These are phyloP conservation scores for Planococcus citri DNA, from an alignment of 1,140 invertebrate species.

Conservation along the genomic window DNA sequence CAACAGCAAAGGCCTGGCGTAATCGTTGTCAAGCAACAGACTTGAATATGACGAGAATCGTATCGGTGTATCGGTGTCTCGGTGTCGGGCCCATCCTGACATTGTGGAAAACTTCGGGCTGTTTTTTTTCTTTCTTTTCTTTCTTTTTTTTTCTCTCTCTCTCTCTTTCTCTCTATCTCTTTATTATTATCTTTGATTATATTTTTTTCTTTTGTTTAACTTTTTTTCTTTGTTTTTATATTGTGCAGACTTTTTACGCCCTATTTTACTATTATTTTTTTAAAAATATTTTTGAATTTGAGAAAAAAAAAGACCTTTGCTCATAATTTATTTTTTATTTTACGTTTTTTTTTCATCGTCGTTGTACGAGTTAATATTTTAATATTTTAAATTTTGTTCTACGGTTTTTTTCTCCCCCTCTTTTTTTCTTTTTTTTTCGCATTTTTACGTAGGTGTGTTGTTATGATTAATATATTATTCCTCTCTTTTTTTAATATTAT, in stretches of 20 bases:
- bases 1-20: slow-evolving; percentile 68
- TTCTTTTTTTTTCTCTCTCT: slow-evolving; percentile 6
- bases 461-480: neutral
- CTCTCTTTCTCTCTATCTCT: neutral
- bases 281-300: neutral
- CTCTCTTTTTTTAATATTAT: too few relatives aligned
- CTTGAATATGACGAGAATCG: too few relatives aligned
- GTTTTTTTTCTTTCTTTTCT: slow-evolving; percentile 6
- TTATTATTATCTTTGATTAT: neutral
- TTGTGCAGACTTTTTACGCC: slow-evolving; percentile 11
- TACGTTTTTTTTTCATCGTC: neutral
- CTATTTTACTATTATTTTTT: slow-evolving; percentile 13
- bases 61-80: too few relatives aligned
- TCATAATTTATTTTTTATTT: slow-evolving; percentile 7
- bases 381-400: slow-evolving; percentile 4
- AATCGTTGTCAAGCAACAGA: slow-evolving; percentile 68
- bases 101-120: neutral
- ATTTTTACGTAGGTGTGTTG: neutral
- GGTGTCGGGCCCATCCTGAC: too few relatives aligned
- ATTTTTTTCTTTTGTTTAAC: neutral
- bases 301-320: neutral
- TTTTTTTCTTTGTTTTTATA: slow-evolving; percentile 10
- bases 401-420: neutral
- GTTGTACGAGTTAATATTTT: neutral
- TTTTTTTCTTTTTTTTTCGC: neutral